A percentile compares a stretch with the other conserved stretches of the same genome.
phyloP scores from a whole-genome alignment of 2,797 vertebrate species.

The Pogonophryne albipinna region DNA sequence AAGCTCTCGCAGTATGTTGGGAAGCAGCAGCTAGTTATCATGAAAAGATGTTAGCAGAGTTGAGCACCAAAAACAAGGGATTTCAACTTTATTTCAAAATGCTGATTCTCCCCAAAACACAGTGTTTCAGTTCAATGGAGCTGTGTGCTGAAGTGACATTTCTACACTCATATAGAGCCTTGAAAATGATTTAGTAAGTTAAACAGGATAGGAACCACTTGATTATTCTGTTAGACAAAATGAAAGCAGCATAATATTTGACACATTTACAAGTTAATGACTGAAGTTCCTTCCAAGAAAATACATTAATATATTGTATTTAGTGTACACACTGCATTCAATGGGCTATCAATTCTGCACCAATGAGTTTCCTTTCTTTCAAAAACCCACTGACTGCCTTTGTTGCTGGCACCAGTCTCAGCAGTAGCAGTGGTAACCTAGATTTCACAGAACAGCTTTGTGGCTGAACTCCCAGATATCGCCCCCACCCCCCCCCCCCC shows the following conservation, averaged over 20 bases:
- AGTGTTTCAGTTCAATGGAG: neutral
- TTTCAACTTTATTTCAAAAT: neutral
- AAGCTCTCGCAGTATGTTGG: slow-evolving; percentile 49
- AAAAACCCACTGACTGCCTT: neutral
- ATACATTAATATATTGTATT: no score
- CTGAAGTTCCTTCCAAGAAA: no score
- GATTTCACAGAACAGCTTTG: no score
- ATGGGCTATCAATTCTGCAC: slow-evolving; percentile 8
- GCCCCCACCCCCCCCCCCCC: no score
- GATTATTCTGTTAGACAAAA: neutral
- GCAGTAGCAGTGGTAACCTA: slow-evolving; percentile 7
- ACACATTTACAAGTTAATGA: neutral
- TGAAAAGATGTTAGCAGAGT: neutral
- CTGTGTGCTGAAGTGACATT: neutral
- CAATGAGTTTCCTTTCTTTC: slow-evolving; percentile 12
- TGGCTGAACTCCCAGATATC: slow-evolving; percentile 15
- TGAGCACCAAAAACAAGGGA: neutral
- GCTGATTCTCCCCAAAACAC: neutral
- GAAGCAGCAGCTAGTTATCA: slow-evolving; percentile 37
- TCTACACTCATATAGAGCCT: neutral
- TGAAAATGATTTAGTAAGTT: neutral
- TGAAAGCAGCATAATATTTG: neutral
- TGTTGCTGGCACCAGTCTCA: neutral
- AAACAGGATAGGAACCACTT: neutral
- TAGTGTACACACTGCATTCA: no score